These are phyloP conservation scores for Spizaetus ornatus DNA, from an alignment of 2,113 vertebrate genomes.

Conservation along the genomic window DNA sequence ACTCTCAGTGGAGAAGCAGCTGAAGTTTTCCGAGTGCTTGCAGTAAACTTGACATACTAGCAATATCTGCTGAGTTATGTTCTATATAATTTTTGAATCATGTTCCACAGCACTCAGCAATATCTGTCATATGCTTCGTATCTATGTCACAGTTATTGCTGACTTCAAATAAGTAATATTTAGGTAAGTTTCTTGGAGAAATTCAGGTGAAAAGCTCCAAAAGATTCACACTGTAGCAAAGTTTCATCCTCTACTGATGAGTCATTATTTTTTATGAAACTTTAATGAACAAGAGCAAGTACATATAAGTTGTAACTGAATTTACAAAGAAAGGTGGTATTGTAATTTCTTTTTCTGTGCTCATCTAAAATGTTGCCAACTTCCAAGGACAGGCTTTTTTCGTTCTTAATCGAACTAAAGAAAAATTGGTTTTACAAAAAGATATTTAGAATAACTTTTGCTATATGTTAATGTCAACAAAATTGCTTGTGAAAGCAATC, in stretches of 20 bases:
- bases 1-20: not conserved
- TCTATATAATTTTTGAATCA: not conserved
- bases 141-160: not conserved
- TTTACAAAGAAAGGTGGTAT: not conserved
- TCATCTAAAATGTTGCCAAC: not conserved
- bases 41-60: not conserved
- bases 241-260: not conserved
- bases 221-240: not conserved
- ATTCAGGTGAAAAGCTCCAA: not conserved
- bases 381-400: not conserved
- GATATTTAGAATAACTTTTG: not conserved
- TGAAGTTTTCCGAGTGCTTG: not conserved
- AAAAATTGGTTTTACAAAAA: not conserved
- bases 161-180: not conserved
- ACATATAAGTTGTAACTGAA: not conserved
- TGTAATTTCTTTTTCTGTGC: not conserved
- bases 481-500: not conserved
- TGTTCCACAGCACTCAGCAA: not conserved
- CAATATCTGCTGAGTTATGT: constrained; percentile 8
- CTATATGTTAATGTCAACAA: not conserved
- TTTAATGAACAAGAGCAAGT: not conserved
- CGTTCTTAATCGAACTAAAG: not conserved
- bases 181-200: not conserved
- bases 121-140: not conserved
- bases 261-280: not conserved